Evolutionary conservation across 2,888 invertebrate species (phyloP).

Genomic region (Diarsia brunnea): DNA sequence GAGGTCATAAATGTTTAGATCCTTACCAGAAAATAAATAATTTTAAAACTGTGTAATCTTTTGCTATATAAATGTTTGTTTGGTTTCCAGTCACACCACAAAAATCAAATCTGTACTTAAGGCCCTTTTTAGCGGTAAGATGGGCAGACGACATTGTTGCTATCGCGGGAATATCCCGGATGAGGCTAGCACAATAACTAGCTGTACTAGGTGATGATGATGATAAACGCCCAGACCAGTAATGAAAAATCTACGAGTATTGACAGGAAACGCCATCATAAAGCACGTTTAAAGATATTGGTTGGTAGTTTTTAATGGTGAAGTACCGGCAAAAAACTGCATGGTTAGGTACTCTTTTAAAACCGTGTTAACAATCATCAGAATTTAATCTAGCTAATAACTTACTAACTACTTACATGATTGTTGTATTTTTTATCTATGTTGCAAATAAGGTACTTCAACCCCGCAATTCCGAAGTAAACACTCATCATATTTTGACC

Average conservation of each 20-base stretch:
- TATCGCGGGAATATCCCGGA: too few relatives aligned
- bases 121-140: too few relatives aligned
- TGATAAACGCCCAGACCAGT: too few relatives aligned
- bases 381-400: neutral
- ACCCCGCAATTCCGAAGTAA: neutral
- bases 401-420: neutral
- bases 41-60: neutral
- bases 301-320: neutral
- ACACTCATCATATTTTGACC: neutral
- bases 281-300: neutral
- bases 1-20: neutral
- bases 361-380: neutral
- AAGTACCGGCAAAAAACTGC: neutral
- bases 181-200: too few relatives aligned
- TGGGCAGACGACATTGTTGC: too few relatives aligned
- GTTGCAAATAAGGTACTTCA: neutral
- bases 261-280: too few relatives aligned
- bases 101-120: too few relatives aligned
- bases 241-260: too few relatives aligned
- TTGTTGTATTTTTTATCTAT: neutral
- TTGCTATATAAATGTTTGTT: too few relatives aligned
- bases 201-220: too few relatives aligned
- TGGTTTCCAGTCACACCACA: neutral
- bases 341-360: neutral
- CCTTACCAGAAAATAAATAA: neutral